Percentiles rank a stretch among this genome's conserved stretches.
These are phyloP conservation scores for Oryzaephilus surinamensis DNA, from an alignment of 1,140 invertebrate genomes.

Conservation along the genomic window DNA sequence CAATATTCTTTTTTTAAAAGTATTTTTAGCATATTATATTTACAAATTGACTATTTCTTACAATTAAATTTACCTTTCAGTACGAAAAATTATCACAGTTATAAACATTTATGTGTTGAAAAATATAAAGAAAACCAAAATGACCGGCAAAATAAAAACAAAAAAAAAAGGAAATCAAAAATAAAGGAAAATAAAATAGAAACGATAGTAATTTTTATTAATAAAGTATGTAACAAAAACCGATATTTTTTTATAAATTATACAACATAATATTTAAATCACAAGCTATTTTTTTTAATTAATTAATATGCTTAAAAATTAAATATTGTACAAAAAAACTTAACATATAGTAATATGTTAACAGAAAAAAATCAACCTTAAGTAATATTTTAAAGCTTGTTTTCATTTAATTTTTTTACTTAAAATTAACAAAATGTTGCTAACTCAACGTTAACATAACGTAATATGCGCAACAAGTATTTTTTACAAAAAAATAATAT, in stretches of 20 bases:
- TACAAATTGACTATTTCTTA: slow-evolving; percentile 32
- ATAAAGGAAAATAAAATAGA: slow-evolving; percentile 21
- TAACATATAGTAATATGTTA: background rate
- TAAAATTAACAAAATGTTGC: slow-evolving; percentile 8
- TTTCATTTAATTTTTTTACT: slow-evolving; percentile 11
- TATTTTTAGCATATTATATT: no score
- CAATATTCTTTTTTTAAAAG: no score
- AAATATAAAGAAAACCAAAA: slow-evolving; percentile 11
- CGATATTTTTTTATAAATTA: slow-evolving; percentile 29
- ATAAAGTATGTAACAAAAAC: slow-evolving; percentile 33
- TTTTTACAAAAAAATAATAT: slow-evolving; percentile 9
- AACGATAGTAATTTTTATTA: slow-evolving; percentile 29
- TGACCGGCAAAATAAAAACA: slow-evolving; percentile 14
- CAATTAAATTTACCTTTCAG: slow-evolving; percentile 23
- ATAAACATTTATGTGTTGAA: slow-evolving; percentile 23
- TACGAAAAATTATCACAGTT: slow-evolving; percentile 33
- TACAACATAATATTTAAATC: slow-evolving; percentile 29
- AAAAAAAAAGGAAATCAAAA: slow-evolving; percentile 15
- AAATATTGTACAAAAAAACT: background rate
- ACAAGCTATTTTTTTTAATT: slow-evolving; percentile 18
- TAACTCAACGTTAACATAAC: slow-evolving; percentile 11
- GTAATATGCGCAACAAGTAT: no score
- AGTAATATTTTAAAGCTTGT: no score
- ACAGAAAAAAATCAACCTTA: no score
- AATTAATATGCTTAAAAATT: slow-evolving; percentile 4